A percentile compares a stretch with the other conserved stretches of the same genome.
phyloP scores from a whole-genome alignment of 2,797 vertebrate species.

The Podargus strigoides region DNA sequence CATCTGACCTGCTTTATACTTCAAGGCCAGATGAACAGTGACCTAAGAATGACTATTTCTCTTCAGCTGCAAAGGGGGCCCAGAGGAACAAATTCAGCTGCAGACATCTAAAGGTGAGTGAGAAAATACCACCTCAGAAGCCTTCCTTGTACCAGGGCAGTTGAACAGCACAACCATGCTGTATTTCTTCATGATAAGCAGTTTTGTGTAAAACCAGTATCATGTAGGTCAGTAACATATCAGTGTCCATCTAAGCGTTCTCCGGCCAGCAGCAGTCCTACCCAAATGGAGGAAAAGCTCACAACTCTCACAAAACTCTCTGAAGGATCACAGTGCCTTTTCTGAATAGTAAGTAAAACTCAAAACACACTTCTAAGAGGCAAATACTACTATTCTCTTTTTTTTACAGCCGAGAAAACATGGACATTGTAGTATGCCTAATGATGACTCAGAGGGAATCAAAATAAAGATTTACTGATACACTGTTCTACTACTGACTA shows the following conservation, averaged over 20 bases:
- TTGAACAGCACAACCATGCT: neutral
- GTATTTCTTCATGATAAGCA: neutral
- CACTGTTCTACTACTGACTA: neutral
- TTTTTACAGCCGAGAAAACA: neutral
- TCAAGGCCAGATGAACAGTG: neutral
- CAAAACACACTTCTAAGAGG: neutral
- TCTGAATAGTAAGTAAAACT: neutral
- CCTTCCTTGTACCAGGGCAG: neutral
- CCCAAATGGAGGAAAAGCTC: neutral
- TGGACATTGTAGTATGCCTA: neutral
- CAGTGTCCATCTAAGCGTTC: neutral
- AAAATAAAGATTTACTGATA: constrained; percentile 13
- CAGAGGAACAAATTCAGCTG: neutral
- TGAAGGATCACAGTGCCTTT: neutral
- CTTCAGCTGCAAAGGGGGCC: neutral
- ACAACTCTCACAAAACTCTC: neutral
- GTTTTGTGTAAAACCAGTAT: neutral
- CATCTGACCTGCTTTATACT: neutral
- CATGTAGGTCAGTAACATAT: neutral
- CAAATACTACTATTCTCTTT: neutral
- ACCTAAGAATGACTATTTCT: neutral
- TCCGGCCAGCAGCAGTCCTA: neutral
- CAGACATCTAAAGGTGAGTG: neutral
- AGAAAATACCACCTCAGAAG: neutral
- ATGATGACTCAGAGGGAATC: neutral